A percentile compares a stretch with the other conserved stretches of the same genome.
Evolutionary conservation across 2,888 invertebrate genomes (phyloP).

Genomic region (Caenorhabditis sp.): DNA sequence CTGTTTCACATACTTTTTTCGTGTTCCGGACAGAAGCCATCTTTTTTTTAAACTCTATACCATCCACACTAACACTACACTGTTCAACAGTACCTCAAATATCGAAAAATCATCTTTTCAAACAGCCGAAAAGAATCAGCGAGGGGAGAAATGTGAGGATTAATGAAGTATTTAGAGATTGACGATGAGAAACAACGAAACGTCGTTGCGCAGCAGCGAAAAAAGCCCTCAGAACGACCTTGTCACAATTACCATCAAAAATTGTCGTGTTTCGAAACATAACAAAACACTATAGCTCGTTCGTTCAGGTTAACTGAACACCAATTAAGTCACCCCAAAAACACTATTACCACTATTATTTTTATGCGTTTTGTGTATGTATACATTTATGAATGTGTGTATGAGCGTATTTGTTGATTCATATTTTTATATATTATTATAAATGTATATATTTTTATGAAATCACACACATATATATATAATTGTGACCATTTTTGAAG

Average conservation of each 20-base stretch:
- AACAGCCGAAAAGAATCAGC: background rate
- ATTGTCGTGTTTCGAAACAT: background rate
- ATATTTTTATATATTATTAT: background rate
- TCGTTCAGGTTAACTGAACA: background rate
- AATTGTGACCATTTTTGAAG: background rate
- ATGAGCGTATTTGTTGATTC: background rate
- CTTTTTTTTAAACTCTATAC: too few relatives aligned
- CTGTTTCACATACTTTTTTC: too few relatives aligned
- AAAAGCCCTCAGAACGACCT: background rate
- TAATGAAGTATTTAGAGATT: conserved; percentile 1
- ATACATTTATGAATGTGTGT: background rate
- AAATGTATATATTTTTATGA: background rate
- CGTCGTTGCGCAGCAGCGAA: too few relatives aligned
- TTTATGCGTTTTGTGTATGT: background rate
- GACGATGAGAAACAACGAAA: too few relatives aligned
- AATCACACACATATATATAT: background rate
- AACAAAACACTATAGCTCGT: background rate
- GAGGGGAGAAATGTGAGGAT: background rate
- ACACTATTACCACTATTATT: background rate
- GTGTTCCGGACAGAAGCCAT: too few relatives aligned
- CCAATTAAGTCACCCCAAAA: background rate
- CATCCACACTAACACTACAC: too few relatives aligned
- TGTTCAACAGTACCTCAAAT: too few relatives aligned
- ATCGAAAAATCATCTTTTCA: background rate
- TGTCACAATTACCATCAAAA: conserved; percentile 5